Evolutionary conservation across 2,797 vertebrate species (phyloP).

Genomic region (Anguilla pacifica): DNA sequence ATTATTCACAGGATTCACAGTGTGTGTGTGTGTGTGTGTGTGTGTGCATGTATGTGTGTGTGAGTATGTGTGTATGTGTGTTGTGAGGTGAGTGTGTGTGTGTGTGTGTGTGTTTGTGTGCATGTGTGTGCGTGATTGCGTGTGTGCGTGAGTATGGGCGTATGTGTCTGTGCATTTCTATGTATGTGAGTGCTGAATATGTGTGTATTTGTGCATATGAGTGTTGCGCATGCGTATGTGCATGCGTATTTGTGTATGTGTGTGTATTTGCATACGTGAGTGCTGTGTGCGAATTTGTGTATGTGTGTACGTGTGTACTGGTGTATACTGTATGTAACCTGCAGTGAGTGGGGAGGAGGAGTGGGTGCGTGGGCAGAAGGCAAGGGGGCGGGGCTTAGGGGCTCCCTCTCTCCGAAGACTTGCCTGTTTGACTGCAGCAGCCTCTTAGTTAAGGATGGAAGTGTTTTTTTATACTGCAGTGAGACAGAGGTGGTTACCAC

Average conservation of each 20-base stretch:
- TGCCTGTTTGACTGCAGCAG: background rate
- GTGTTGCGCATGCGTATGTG: background rate
- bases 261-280: background rate
- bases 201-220: background rate
- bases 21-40: background rate
- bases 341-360: background rate
- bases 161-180: background rate
- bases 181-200: background rate
- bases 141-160: background rate
- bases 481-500: constrained; percentile 15
- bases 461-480: background rate
- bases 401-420: background rate
- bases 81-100: too few relatives aligned
- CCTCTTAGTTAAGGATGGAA: constrained; percentile 12
- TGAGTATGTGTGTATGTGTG: too few relatives aligned
- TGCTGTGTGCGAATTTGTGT: background rate
- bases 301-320: background rate
- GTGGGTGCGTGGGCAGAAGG: background rate
- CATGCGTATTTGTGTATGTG: background rate
- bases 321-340: background rate
- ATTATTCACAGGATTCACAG: background rate
- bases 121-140: too few relatives aligned
- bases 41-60: background rate
- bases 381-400: background rate
- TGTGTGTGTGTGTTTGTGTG: too few relatives aligned